Base-by-base conservation (phyloP, 2,888 invertebrate species). In the Harpalus rufipes region DNA sequence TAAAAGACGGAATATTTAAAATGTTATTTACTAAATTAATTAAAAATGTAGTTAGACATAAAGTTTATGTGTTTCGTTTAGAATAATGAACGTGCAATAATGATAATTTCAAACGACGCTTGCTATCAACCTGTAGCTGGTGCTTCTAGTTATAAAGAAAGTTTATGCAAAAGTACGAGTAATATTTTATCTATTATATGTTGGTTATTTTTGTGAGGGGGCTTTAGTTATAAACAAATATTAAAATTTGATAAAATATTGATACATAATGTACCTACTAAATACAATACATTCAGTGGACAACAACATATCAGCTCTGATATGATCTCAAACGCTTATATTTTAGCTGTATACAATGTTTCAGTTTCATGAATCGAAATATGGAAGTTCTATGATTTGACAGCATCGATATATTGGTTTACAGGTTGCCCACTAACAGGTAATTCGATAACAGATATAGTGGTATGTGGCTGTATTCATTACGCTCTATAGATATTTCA, bases 391-490 rank as follows among this genome's bases (percentile, higher is more conserved):
- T 58, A 78, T 14, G 58, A 78, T 78, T 78, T 58, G 78, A 78
- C 78, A 78, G 56, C 25, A 16, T 7, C 78, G 78, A 58, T 78
- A 78, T 59, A 78, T 59, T 56, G 44, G 78, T 78, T 78, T 78
- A 78, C 78, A 58, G 78, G 78, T 78, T 58, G 56, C 78, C 32
- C 41, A 44, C 72, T 59, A 58, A 58, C 78, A 58, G 58, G 59
- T 78, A 78, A 78, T 78, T 78, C 56, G 21, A 78, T 78, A 78
- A 56, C 78, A 12, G 32, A 58, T 78, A 76, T 76, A 58, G 78
- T 74, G 41, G 51, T 68, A 44, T 44, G 72, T 44, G 41, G 10
- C 72, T 18, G 44, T 18, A 44, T 74, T 74, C 72, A 74, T 74
- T 74, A 74, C 44, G 72, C 44, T 18, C 18, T 21, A 51, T 51